Percentiles rank a stretch among this genome's conserved stretches.
Conservation (phyloP, 2,888 invertebrate species). For the Chrysolina americana region DNA sequence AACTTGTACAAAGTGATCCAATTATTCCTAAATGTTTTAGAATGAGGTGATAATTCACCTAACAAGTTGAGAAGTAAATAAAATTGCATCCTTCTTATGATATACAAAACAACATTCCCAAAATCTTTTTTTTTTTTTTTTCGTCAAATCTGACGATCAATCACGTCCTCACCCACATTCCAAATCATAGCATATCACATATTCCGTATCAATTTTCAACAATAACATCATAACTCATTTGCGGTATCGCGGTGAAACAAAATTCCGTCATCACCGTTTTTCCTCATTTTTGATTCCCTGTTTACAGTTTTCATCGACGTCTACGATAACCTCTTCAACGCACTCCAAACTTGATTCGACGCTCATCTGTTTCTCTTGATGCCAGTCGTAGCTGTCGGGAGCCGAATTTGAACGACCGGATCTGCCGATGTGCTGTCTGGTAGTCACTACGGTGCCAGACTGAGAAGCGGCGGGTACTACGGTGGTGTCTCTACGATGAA, state of each 20-base stretch:
- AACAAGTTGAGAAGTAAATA: too few species aligned
- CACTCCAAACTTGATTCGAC: conserved; percentile 63
- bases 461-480: conserved; percentile 58
- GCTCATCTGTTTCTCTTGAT: conserved; percentile 59
- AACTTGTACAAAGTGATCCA: too few species aligned
- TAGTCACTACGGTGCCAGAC: conserved; percentile 48
- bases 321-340: conserved; percentile 62
- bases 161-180: neutral
- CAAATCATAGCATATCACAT: neutral
- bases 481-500: conserved; percentile 62
- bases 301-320: conserved; percentile 41
- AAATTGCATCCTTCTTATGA: too few species aligned
- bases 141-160: neutral
- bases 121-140: neutral
- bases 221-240: neutral
- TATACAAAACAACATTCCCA: too few species aligned
- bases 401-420: conserved; percentile 84
- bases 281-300: conserved; percentile 22
- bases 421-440: conserved; percentile 66
- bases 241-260: neutral
- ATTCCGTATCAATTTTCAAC: neutral
- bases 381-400: conserved; percentile 76
- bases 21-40: too few species aligned
- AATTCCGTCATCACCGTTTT: conserved; percentile 43
- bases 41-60: too few species aligned